Conservation (phyloP, 1,140 invertebrate genomes). For the Euglossa dilemma region DNA sequence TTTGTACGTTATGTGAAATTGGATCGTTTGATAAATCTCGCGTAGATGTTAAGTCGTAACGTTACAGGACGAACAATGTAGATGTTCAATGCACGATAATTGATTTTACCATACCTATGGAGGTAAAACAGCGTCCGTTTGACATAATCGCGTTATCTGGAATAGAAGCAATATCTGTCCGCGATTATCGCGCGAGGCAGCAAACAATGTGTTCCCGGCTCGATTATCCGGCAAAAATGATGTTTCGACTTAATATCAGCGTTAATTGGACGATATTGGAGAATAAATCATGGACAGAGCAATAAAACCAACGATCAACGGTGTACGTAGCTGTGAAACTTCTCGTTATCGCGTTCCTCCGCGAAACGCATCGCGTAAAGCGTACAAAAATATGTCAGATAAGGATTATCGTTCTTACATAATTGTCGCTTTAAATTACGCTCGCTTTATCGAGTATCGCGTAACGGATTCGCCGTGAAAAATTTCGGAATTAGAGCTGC, state of each 20-base stretch:
- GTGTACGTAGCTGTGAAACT: background rate
- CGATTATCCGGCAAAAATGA: background rate
- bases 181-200: background rate
- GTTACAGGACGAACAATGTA: background rate
- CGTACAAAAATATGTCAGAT: background rate
- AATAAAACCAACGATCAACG: background rate
- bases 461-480: background rate
- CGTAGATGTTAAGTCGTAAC: background rate
- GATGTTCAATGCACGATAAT: background rate
- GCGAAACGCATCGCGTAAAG: background rate
- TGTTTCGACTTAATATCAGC: conserved; percentile 8
- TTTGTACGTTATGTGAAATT: background rate
- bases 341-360: background rate
- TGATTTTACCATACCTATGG: background rate
- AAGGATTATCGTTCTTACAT: conserved; percentile 8
- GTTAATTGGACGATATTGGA: conserved; percentile 19
- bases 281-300: background rate
- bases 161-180: background rate
- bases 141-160: conserved; percentile 6
- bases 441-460: background rate
- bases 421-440: background rate
- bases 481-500: background rate
- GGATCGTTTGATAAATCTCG: background rate
- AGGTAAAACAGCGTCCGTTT: background rate
- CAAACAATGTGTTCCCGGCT: background rate